Percentiles rank a stretch among this genome's conserved stretches.
These are phyloP conservation scores for Carpatolechia fugitivella DNA, from an alignment of 2,888 invertebrate genomes.

Conservation along the genomic window DNA sequence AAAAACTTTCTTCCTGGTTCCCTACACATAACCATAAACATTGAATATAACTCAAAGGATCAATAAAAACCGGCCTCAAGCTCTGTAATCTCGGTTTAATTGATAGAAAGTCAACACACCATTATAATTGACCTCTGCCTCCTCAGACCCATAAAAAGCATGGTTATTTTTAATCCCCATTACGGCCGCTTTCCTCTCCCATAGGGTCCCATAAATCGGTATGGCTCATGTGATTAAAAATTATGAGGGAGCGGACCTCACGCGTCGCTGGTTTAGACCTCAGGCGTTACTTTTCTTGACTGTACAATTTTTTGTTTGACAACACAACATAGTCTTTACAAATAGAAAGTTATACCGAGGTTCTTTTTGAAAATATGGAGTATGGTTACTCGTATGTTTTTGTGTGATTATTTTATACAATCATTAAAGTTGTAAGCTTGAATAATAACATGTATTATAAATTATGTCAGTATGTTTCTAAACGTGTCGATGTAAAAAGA, in stretches of 20 bases:
- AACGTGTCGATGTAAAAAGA: too few relatives aligned
- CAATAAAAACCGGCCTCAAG: not conserved
- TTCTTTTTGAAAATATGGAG: too few relatives aligned
- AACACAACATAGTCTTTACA: too few relatives aligned
- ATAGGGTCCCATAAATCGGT: slow-evolving; percentile 8
- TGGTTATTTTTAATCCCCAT: slow-evolving; percentile 4
- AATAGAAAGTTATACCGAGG: too few relatives aligned
- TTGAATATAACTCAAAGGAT: too few relatives aligned
- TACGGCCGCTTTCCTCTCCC: slow-evolving; percentile 5
- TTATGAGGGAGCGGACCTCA: slow-evolving; percentile 5
- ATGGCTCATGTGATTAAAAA: slow-evolving; percentile 7
- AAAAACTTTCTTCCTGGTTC: not conserved
- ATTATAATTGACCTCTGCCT: not conserved
- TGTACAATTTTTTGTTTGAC: not conserved
- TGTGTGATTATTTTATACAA: too few relatives aligned
- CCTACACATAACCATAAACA: not conserved
- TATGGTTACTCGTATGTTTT: too few relatives aligned
- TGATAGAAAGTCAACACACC: slow-evolving; percentile 1
- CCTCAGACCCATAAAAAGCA: not conserved
- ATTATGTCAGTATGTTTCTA: too few relatives aligned
- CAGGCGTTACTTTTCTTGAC: too few relatives aligned
- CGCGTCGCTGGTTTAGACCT: not conserved
- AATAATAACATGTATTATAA: too few relatives aligned
- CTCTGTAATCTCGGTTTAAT: not conserved
- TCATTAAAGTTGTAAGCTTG: too few relatives aligned